Conservation (phyloP, 2,888 invertebrate genomes). For the Heliconius erato region DNA sequence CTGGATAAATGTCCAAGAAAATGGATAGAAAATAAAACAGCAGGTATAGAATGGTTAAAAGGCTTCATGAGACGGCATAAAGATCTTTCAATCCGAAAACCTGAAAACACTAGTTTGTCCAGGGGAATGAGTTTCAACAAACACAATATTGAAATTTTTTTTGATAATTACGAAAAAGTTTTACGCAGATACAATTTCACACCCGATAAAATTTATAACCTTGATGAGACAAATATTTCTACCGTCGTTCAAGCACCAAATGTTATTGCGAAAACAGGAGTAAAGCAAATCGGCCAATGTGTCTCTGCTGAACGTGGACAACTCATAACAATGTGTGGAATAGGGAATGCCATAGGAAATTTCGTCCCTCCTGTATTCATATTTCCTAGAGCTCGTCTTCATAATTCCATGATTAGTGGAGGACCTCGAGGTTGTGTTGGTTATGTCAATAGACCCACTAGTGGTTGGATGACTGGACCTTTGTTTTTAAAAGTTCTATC, state of each 20-base stretch:
- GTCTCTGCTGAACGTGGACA: constrained; percentile 54
- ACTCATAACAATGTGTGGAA: constrained; percentile 48
- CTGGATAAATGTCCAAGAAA: too few species aligned
- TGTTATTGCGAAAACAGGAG: constrained; percentile 50
- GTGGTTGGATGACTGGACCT: too few species aligned
- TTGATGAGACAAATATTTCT: constrained; percentile 57
- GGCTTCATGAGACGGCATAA: constrained; percentile 14
- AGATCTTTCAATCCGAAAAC: constrained; percentile 34
- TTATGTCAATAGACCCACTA: too few species aligned
- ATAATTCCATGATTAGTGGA: too few species aligned
- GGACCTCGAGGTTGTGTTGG: too few species aligned
- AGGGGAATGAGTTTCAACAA: constrained; percentile 38
- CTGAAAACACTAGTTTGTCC: constrained; percentile 36
- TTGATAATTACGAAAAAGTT: constrained; percentile 40
- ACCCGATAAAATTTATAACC: constrained; percentile 43
- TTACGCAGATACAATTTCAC: constrained; percentile 37
- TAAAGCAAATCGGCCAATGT: constrained; percentile 48
- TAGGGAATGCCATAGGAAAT: too few species aligned
- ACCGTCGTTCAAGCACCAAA: constrained; percentile 56
- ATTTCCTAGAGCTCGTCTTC: too few species aligned
- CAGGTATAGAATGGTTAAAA: too few species aligned
- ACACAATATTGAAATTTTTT: constrained; percentile 37
- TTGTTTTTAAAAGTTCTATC: too few species aligned
- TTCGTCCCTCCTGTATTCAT: too few species aligned
- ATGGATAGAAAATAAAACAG: too few species aligned